Conservation (phyloP, 2,113 vertebrate species). For the Cephalopholis sonnerati region DNA sequence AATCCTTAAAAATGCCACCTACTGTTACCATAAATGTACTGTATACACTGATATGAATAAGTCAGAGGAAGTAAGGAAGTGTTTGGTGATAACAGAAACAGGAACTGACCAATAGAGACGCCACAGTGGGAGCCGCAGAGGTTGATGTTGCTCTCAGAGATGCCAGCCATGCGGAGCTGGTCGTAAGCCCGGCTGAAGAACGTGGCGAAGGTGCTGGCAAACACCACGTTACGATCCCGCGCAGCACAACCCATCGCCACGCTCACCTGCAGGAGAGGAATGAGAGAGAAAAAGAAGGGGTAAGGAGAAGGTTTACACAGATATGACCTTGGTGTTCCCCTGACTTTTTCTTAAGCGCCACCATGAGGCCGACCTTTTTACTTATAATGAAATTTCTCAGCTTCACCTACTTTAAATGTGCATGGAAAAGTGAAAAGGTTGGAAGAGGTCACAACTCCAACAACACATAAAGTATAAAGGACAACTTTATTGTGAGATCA, state of each 20-base stretch:
- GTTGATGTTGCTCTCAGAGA: constrained; percentile 96
- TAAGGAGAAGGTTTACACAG: neutral
- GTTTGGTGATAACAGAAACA: neutral
- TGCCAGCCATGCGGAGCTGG: constrained; percentile 95
- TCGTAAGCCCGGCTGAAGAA: constrained; percentile 93
- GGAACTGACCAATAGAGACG: constrained; percentile 91
- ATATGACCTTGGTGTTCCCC: neutral
- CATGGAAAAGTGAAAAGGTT: too few species aligned
- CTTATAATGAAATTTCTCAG: neutral
- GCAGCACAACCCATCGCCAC: constrained; percentile 91
- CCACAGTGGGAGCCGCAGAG: constrained; percentile 95
- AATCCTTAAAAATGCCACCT: neutral
- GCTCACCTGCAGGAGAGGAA: constrained; percentile 83
- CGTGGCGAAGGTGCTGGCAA: constrained; percentile 93
- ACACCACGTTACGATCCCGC: constrained; percentile 90
- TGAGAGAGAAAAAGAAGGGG: neutral
- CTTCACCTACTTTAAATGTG: too few species aligned
- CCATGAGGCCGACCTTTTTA: neutral
- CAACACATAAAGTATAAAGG: too few species aligned
- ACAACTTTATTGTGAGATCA: too few species aligned
- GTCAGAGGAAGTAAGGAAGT: neutral
- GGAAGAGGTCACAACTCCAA: too few species aligned
- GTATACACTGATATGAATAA: neutral
- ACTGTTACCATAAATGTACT: neutral
- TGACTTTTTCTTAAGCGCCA: neutral